Base-by-base conservation (phyloP, 1,140 invertebrate species). In the Drosophila nannoptera region DNA sequence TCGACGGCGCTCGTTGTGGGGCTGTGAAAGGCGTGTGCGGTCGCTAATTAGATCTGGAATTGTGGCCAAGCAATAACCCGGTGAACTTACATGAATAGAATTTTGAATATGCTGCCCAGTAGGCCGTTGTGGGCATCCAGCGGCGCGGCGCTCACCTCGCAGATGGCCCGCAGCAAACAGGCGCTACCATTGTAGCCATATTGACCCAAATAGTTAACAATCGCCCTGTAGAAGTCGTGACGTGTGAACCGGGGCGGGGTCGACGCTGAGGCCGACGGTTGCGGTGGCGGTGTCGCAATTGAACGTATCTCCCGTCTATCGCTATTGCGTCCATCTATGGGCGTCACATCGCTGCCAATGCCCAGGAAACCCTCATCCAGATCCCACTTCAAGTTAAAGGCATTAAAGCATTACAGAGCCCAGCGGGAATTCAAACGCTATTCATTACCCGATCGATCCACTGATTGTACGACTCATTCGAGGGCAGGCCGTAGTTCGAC, bases 401-500 rank as follows among this genome's bases (percentile, higher is more conserved):
- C 22, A 22, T 22, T 22, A 22, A 38, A 36, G 29, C n/a, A 52
- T 36, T 45, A 42, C 48, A 5, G 56, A 9, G 38, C n/a, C 9
- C 7, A n/a, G 29, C 12, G 58, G 16, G 22, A 43, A 8, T 14
- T 32, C 32, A 43, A 42, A 6, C 2, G 7, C 11, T 3, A 7
- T 31, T 35, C 29, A 33, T 87, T 46, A 89, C 87, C 62, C 82
- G 65, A 63, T 88, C 82, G 9, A 89, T 71, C 74, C 75, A 89
- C 31, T 87, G 67, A 40, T 87, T 73, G 14, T 81, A 80, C 0
- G 83, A 78, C 11, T 84, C 73, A 49, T 88, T 86, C 6, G 80
- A 69, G 0, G 88, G 88, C 7, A 94, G 82, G 38, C 77, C 87
- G 89, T 95, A 95, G 86, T 92, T 94, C 0, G 93, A 93, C 81